phyloP scores from a whole-genome alignment of 2,113 vertebrate genomes.

The Halichoerus grypus region DNA sequence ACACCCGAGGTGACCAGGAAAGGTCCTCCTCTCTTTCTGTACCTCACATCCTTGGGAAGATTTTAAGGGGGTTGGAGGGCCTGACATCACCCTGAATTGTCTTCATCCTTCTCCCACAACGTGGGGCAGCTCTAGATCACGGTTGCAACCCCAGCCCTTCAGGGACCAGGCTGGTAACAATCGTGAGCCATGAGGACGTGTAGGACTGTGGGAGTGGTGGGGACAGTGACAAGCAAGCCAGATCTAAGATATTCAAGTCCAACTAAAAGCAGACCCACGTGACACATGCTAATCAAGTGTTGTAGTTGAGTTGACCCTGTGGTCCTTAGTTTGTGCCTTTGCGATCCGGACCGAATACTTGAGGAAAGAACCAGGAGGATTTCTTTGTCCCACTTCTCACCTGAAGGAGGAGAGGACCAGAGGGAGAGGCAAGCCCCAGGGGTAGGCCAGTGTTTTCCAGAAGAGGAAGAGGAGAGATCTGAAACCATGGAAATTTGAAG shows the following conservation, averaged over 20 bases:
- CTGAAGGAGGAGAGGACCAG: background rate
- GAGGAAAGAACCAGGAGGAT: background rate
- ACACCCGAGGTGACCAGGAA: background rate
- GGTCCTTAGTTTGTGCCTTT: background rate
- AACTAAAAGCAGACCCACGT: background rate
- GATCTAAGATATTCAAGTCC: background rate
- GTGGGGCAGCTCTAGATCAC: background rate
- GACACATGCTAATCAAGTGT: accelerated
- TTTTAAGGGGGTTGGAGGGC: background rate
- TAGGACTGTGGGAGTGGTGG: background rate
- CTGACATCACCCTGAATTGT: background rate
- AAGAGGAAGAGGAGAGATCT: background rate
- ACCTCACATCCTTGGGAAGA: background rate
- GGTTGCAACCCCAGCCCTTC: background rate
- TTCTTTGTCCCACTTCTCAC: background rate
- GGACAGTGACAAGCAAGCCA: background rate
- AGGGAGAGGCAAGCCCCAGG: background rate
- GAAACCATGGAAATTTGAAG: background rate
- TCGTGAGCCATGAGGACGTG: background rate
- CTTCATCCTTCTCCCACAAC: background rate
- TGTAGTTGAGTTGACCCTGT: background rate
- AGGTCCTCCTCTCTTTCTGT: background rate
- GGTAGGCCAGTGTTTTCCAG: background rate
- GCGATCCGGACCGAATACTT: background rate
- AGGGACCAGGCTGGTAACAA: background rate